Conservation (phyloP, 2,113 vertebrate species). For the Ceyx margarethae region DNA sequence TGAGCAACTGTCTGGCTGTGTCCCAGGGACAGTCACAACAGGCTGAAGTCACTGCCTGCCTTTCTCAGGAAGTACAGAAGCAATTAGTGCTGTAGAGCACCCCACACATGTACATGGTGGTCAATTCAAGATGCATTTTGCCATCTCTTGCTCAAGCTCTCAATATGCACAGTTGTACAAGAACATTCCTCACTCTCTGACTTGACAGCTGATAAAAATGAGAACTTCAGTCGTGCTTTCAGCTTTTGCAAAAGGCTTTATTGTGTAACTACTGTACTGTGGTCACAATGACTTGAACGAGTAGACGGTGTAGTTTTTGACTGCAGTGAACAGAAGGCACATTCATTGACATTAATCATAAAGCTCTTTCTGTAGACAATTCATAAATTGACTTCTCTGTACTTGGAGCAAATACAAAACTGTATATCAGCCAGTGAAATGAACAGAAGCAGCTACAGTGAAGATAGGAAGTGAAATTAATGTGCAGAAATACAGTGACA, state of each 20-base stretch:
- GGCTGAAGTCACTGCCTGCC: accelerated
- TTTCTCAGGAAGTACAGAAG: accelerated
- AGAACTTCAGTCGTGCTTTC: not conserved
- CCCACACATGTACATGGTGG: accelerated
- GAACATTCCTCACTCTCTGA: accelerated
- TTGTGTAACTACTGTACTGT: conserved; percentile 21
- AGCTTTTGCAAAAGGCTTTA: conserved; percentile 52
- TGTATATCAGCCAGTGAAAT: not conserved
- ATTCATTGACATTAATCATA: not conserved
- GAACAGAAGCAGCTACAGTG: not conserved
- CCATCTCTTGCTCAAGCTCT: not conserved
- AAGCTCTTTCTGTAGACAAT: not conserved
- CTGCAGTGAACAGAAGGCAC: conserved; percentile 57
- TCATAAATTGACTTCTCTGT: not conserved
- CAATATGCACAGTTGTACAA: accelerated
- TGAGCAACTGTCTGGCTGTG: not conserved
- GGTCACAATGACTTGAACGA: not conserved
- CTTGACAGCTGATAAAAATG: not conserved
- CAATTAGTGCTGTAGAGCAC: not conserved
- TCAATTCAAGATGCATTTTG: accelerated
- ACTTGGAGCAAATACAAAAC: conserved; percentile 32
- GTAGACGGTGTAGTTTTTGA: not conserved
- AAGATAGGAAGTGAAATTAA: not conserved
- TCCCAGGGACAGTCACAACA: too few species aligned
- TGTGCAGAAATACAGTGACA: not conserved